Percentiles rank a stretch among this genome's conserved stretches.
Conservation (phyloP, 2,797 vertebrate genomes). For the Sylvilagus floridanus region DNA sequence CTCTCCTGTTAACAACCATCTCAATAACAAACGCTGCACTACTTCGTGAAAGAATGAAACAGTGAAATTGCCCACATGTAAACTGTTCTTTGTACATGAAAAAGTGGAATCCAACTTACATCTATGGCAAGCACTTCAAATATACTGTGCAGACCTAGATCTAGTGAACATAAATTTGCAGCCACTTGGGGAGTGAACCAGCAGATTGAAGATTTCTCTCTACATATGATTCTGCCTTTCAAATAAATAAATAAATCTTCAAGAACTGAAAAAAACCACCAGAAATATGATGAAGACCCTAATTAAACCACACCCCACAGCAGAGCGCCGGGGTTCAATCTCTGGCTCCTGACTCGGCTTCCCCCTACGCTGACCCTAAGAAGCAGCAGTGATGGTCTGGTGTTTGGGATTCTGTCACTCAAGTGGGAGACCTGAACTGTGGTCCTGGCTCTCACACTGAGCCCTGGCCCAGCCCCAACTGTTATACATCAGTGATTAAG, state of each 20-base stretch:
- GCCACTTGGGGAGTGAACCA: too few species aligned
- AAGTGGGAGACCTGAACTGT: too few species aligned
- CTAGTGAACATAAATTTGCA: not conserved
- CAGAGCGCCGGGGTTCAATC: too few species aligned
- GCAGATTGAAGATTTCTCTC: too few species aligned
- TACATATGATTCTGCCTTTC: too few species aligned
- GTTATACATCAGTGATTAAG: too few species aligned
- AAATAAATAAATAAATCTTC: not conserved
- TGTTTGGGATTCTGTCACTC: too few species aligned
- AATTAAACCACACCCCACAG: not conserved
- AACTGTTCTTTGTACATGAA: not conserved
- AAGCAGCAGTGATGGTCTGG: too few species aligned
- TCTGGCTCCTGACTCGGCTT: too few species aligned
- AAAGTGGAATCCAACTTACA: not conserved
- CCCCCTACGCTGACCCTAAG: too few species aligned
- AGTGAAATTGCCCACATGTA: not conserved
- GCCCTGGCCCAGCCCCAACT: too few species aligned
- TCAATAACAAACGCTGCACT: not conserved
- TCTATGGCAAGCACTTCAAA: not conserved
- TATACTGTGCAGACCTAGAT: not conserved
- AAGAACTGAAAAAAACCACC: slow-evolving; percentile 35
- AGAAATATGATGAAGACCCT: not conserved
- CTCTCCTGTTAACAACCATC: not conserved
- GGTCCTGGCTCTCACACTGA: too few species aligned
- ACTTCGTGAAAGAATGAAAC: slow-evolving; percentile 50